Conservation (phyloP, 2,797 vertebrate species). For the Otolemur crassicaudatus region DNA sequence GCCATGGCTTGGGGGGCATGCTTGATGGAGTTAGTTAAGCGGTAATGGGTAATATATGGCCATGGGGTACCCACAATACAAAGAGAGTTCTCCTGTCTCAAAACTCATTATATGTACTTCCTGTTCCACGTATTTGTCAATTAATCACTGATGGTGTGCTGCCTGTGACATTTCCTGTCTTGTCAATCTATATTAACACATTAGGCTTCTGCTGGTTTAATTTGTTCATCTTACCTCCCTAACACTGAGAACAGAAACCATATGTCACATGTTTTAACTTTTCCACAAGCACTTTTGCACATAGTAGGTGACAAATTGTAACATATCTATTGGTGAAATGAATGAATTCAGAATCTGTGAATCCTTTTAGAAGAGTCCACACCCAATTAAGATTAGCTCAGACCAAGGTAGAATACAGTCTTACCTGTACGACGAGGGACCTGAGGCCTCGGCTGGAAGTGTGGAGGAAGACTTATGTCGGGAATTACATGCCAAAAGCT, state of each 20-base stretch:
- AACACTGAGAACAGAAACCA: neutral
- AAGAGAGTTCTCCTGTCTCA: constrained; percentile 22
- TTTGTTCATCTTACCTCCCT: neutral
- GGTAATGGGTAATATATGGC: neutral
- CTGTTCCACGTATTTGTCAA: constrained; percentile 44
- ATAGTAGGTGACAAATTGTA: neutral
- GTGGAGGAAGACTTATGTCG: neutral
- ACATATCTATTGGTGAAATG: neutral
- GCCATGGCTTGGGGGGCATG: neutral
- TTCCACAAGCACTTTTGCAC: neutral
- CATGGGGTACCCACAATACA: neutral
- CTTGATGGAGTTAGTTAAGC: constrained; percentile 30
- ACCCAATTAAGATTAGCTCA: neutral
- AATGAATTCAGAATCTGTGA: neutral
- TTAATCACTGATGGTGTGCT: constrained; percentile 35
- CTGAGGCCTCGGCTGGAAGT: neutral
- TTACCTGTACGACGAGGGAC: neutral
- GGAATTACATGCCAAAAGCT: neutral
- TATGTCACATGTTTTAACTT: neutral
- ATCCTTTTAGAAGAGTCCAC: neutral
- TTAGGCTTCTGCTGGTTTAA: neutral
- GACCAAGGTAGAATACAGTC: neutral
- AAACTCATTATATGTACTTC: constrained; percentile 53
- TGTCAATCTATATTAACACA: constrained; percentile 17
- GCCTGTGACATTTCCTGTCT: constrained; percentile 28